Evolutionary conservation across 2,113 vertebrate species (phyloP), one percentile per base, ranked within the genome.

Genomic region (Pimephales promelas): DNA sequence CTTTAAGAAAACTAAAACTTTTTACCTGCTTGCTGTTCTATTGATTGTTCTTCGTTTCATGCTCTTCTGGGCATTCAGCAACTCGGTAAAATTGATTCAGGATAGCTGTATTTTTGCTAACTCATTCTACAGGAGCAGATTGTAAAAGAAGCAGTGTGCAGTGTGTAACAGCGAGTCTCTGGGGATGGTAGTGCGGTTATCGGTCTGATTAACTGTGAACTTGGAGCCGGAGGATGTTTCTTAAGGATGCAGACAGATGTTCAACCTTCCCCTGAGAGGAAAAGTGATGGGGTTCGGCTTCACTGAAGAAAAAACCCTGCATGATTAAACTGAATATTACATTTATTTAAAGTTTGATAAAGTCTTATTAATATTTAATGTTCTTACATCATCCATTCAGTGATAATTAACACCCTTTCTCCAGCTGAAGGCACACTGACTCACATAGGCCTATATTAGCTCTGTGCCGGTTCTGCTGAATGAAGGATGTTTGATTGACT

Each of bases 231-330:
- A 66, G 70, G 79, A 70, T 70, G 77, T 71, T 81, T 70, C 59
- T 75, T 81, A 64, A 73, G 56, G 81, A 40, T 66, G 74, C 73
- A 85, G 40, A 85, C 77, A 81, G 83, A 57, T 81, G 77, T 80
- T 81, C 57, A 49, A 62, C 31, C 59, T 71, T 79, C 75, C 64
- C 75, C 54, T 56, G 26, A 70, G 73, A 73, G 71, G 3, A 75
- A 57, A 34, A n/a, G 54, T 31, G 43, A 57, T 36, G 28, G 40
- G 71, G 40, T n/a, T 59, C 57, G 0, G 36, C 72, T 56, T 43
- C 22, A 22, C 13, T 20, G 14, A 66, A 45, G 4, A n/a, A 71
- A 64, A 49, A 73, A 47, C 6, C 36, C 40, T 49, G n/a, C 36
- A 71, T 79, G 66, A 84, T 73, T 73, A 73, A 62, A 43, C 40